Evolutionary conservation across 2,113 vertebrate species (phyloP), one percentile per base, ranked within the genome.

Genomic region (Megaleporinus macrocephalus): DNA sequence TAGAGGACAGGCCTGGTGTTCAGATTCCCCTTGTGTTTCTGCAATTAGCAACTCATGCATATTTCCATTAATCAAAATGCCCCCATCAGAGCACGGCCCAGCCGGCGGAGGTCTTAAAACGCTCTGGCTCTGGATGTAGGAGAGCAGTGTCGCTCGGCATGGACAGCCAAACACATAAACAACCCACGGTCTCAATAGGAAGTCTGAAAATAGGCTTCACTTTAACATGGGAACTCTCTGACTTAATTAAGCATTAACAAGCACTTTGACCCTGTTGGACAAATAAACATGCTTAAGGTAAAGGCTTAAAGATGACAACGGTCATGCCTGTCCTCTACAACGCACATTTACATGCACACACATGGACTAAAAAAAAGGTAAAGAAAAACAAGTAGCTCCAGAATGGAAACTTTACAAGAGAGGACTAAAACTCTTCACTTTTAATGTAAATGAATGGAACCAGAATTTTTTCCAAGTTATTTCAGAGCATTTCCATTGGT

Each of bases 101-200:
- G 29, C 62, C 36, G 62, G 78, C 68, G 62, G 29, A 62, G 70
- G 13, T 62, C 1, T 4, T 12, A 61, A 80, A 49, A 30, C 44
- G 3, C 16, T 47, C 29, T 44, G 70, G 33, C 24, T 47, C 27
- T 61, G 51, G 15, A 18, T 55, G 65, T 27, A 71, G 57, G 27
- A 72, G 69, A 59, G 47, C 68, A 47, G 30, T 26, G 79, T 75
- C 24, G 22, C 72, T 76, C 65, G 36, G 69, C 47, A 66, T 70
- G 53, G 44, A 68, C 55, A 51, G 49, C 73, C 22, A 53, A 72
- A 59, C 55, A 73, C 26, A 78, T 55, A 85, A 85, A 78, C 84
- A 81, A 53, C 27, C 51, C 84, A 30, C 47, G 47, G 61, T 78
- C 84, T 61, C 68, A 41, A 44, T 30, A 70, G 49, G 29, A 22